phyloP scores from a whole-genome alignment of 92 coral and sea anemone genomes.

The Paragorgia papillata region DNA sequence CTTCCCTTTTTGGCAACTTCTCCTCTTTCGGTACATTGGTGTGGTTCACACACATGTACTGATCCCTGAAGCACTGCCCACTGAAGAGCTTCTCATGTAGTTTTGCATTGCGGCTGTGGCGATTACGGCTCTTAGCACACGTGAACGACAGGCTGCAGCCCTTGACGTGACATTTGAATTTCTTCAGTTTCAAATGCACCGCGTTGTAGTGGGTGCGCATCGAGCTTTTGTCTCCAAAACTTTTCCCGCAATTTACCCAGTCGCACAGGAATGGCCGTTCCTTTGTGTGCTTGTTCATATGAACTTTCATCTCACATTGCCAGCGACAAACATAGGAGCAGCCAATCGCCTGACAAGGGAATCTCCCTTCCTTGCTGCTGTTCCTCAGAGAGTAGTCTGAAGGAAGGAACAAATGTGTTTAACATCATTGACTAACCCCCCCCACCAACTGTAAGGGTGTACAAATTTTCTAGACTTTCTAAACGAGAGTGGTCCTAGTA shows the following conservation, averaged over 20 bases:
- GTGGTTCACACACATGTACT: slow-evolving; percentile 46
- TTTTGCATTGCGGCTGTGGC: slow-evolving; percentile 49
- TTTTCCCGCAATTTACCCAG: slow-evolving; percentile 58
- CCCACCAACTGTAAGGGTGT: too few relatives aligned
- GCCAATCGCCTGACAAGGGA: slow-evolving; percentile 52
- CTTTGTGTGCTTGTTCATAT: slow-evolving; percentile 58
- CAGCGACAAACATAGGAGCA: slow-evolving; percentile 58
- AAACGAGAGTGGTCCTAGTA: too few relatives aligned
- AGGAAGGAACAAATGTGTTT: slow-evolving; percentile 22
- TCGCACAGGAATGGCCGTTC: slow-evolving; percentile 58
- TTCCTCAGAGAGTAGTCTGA: slow-evolving; percentile 36
- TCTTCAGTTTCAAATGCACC: slow-evolving; percentile 53
- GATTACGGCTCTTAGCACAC: slow-evolving; percentile 62
- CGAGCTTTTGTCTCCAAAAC: slow-evolving; percentile 59
- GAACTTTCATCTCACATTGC: slow-evolving; percentile 55
- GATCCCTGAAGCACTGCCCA: slow-evolving; percentile 40
- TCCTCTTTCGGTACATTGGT: slow-evolving; percentile 19
- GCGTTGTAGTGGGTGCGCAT: slow-evolving; percentile 60
- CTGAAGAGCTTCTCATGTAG: slow-evolving; percentile 48
- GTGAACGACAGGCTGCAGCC: slow-evolving; percentile 55
- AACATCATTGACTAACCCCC: not conserved
- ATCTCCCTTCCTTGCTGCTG: slow-evolving; percentile 31
- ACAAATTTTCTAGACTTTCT: too few relatives aligned
- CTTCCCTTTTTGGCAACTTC: slow-evolving; percentile 19
- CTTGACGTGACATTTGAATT: slow-evolving; percentile 56